phyloP scores from a whole-genome alignment of 2,797 vertebrate species.

The Malurus splendens region DNA sequence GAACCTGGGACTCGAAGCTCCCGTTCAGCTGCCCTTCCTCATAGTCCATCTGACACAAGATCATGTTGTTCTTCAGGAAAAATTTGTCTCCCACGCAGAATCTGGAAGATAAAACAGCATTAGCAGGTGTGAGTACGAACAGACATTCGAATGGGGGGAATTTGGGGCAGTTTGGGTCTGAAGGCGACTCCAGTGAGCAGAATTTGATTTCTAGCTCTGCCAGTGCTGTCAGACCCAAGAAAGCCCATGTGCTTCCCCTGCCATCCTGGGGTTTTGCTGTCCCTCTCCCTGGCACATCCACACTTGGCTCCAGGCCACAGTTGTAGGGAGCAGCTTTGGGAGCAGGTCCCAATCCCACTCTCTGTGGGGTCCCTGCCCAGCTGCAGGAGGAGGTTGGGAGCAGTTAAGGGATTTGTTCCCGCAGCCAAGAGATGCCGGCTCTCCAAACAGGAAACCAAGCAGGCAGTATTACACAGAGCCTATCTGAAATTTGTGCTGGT shows the following conservation, averaged over 20 bases:
- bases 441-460: background rate
- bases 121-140: accelerated
- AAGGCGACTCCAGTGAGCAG: background rate
- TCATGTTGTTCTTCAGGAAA: constrained; percentile 99
- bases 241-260: background rate
- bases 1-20: constrained; percentile 97
- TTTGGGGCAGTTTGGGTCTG: background rate
- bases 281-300: accelerated
- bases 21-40: constrained; percentile 98
- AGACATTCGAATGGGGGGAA: accelerated
- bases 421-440: background rate
- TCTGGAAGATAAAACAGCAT: constrained; percentile 68
- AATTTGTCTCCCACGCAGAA: constrained; percentile 99
- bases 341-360: background rate
- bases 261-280: accelerated
- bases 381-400: background rate
- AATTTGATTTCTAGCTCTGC: background rate
- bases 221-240: accelerated
- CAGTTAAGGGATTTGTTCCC: background rate
- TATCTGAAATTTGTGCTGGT: constrained; percentile 3
- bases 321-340: accelerated
- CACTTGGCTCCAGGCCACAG: background rate
- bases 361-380: accelerated
- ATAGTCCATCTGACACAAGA: constrained; percentile 99
- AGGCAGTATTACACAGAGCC: background rate